A percentile compares a stretch with the other conserved stretches of the same genome.
These are phyloP conservation scores for Carterocephalus palaemon DNA, from an alignment of 2,888 invertebrate genomes.

Conservation along the genomic window DNA sequence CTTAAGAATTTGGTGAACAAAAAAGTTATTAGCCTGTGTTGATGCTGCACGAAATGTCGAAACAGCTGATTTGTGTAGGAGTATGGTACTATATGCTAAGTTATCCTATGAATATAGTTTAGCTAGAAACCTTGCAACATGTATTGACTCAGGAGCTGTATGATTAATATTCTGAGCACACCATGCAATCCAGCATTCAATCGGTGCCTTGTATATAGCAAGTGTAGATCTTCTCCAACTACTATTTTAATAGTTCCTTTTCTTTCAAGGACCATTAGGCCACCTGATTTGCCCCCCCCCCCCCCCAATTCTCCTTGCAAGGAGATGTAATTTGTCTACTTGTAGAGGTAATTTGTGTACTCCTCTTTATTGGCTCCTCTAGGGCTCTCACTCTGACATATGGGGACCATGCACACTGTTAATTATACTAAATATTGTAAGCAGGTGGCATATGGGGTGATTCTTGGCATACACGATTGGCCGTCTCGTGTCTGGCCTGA, in stretches of 20 bases:
- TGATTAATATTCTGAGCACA: not conserved
- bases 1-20: constrained; percentile 18
- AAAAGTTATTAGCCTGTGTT: constrained; percentile 6
- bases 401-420: constrained; percentile 24
- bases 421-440: too few species aligned
- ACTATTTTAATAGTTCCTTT: constrained; percentile 14
- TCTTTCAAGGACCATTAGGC: constrained; percentile 18
- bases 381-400: constrained; percentile 15
- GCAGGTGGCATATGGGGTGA: too few species aligned
- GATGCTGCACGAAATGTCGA: constrained; percentile 19
- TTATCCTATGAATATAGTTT: constrained; percentile 13
- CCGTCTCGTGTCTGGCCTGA: too few species aligned
- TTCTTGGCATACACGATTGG: too few species aligned
- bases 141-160: constrained; percentile 8
- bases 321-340: constrained; percentile 15
- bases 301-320: constrained; percentile 30
- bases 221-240: constrained; percentile 27
- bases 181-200: constrained; percentile 23
- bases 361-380: constrained; percentile 1
- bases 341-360: constrained; percentile 24
- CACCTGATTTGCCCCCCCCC: constrained; percentile 21
- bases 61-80: constrained; percentile 26
- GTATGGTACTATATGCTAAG: constrained; percentile 22
- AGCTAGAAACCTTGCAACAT: constrained; percentile 20
- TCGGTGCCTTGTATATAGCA: constrained; percentile 9